Evolutionary conservation across 2,888 invertebrate genomes (phyloP), one percentile per base, ranked within the genome.

Genomic region (Romanomermis culicivorax): DNA sequence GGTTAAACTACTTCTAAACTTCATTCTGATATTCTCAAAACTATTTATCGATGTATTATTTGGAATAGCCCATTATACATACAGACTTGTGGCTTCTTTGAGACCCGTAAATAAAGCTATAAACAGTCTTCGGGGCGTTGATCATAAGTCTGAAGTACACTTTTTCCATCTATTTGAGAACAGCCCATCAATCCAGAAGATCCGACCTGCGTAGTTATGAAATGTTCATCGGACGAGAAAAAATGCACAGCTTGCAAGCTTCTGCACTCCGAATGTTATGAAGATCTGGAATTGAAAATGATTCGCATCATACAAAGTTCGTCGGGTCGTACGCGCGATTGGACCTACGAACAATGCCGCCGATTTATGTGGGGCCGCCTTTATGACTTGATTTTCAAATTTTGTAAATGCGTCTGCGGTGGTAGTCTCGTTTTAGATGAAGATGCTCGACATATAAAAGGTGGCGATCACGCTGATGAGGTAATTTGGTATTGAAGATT

Each of bases 391-490:
- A 27, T 29, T 27, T 49, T n/a, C 23, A 7, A 23, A 14, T 11
- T 11, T 49, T 49, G 50, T 29, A 25, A 27, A 49, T 49, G 50
- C 29, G 29, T 27, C 11, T 49, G 50, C 29, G 50, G 50, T 20
- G 50, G 50, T 27, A 11, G 11, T 49, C 27, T 45, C 7, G 23
- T n/a, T 7, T 7, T 7, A 7, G 11, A 7, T 23, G 47, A 45
- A 23, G 47, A 36, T 17, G 36, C 36, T n/a, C n/a, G n/a, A n/a
- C n/a, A n/a, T n/a, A n/a, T n/a, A n/a, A n/a, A n/a, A n/a, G n/a
- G n/a, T n/a, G n/a, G n/a, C n/a, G n/a, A n/a, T n/a, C n/a, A n/a
- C n/a, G n/a, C n/a, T n/a, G n/a, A n/a, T n/a, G n/a, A n/a, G n/a
- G n/a, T n/a, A n/a, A n/a, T n/a, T n/a, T n/a, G n/a, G n/a, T n/a